Conservation (phyloP, 2,113 vertebrate genomes). For the Pluvianellus socialis region DNA sequence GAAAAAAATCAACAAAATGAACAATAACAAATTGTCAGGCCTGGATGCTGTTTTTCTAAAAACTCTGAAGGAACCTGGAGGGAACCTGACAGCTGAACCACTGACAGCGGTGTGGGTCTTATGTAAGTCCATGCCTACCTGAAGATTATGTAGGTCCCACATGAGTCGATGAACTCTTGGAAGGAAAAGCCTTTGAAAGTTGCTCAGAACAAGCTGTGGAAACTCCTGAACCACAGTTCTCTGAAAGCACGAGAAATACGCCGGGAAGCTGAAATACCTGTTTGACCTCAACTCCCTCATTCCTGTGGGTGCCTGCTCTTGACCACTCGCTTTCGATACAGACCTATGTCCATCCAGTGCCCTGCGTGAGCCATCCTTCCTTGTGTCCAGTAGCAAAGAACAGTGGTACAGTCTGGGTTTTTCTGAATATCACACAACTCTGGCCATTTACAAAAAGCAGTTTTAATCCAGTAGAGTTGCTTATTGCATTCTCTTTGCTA, state of each 20-base stretch:
- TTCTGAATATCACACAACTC: background rate
- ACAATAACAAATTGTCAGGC: background rate
- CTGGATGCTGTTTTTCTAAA: background rate
- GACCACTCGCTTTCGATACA: background rate
- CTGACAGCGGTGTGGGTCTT: too few relatives aligned
- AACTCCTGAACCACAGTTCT: background rate
- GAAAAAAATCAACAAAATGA: background rate
- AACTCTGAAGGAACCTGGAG: background rate
- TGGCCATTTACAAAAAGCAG: background rate
- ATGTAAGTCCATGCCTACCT: background rate
- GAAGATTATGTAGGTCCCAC: background rate
- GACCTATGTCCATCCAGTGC: rapidly evolving
- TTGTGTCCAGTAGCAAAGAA: background rate
- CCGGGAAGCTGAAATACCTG: background rate
- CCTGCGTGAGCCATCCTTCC: rapidly evolving
- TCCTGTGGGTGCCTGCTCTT: background rate
- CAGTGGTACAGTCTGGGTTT: background rate
- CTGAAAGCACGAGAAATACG: background rate
- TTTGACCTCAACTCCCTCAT: background rate
- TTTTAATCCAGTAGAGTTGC: background rate
- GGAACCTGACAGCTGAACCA: background rate
- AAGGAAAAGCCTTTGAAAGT: background rate
- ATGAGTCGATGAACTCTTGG: background rate
- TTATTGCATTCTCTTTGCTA: background rate
- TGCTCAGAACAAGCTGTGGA: background rate